These are phyloP conservation scores for Cheilosia scutellata DNA, from an alignment of 2,888 invertebrate species.

Conservation along the genomic window DNA sequence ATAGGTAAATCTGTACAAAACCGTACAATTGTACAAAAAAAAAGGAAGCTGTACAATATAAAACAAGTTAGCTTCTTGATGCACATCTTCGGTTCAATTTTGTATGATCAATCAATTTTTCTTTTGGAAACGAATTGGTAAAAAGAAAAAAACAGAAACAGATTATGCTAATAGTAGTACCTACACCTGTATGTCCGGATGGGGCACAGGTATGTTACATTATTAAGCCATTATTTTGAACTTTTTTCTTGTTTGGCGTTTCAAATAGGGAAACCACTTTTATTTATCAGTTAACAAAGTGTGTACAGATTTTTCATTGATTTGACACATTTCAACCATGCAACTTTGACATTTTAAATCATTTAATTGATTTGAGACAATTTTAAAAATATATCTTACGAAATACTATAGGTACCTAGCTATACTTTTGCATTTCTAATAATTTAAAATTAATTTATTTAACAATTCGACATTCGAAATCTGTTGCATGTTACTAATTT, in stretches of 20 bases:
- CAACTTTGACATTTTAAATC: neutral
- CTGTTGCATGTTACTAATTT: conserved; percentile 38
- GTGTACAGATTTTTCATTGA: too few species aligned
- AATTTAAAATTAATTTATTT: conserved; percentile 13
- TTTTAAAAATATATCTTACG: too few species aligned
- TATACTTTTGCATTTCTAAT: neutral
- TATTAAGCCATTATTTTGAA: neutral
- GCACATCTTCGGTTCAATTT: conserved; percentile 11
- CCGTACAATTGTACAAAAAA: neutral
- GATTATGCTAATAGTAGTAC: neutral
- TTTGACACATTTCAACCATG: neutral
- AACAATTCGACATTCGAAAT: conserved; percentile 25
- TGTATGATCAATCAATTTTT: conserved; percentile 8
- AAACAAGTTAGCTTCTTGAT: conserved; percentile 1
- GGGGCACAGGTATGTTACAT: neutral
- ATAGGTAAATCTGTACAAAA: neutral
- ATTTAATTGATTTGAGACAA: neutral
- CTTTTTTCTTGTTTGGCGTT: neutral
- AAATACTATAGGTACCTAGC: too few species aligned
- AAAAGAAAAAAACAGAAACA: neutral
- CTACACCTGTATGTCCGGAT: conserved; percentile 16
- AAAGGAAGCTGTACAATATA: conserved; percentile 11
- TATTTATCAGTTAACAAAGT: too few species aligned
- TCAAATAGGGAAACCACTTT: neutral
- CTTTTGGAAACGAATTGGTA: neutral